These are phyloP conservation scores for Drosophila mauritiana DNA, from an alignment of 1,140 invertebrate species.

Conservation along the genomic window DNA sequence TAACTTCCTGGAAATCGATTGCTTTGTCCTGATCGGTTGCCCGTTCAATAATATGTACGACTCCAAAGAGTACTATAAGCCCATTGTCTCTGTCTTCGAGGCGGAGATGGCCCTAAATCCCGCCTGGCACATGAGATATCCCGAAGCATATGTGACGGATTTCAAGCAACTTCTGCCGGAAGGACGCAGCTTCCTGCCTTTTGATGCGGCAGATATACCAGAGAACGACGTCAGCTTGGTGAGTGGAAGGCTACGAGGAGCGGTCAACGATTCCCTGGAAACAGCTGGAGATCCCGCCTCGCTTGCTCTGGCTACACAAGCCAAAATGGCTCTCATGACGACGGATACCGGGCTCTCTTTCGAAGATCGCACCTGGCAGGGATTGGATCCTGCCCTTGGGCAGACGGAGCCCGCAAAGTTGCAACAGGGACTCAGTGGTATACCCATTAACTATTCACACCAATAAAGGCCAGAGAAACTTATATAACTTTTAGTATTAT, in stretches of 20 bases:
- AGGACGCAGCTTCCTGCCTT: constrained; percentile 85
- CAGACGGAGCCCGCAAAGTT: constrained; percentile 87
- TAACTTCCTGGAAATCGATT: constrained; percentile 93
- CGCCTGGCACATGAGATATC: constrained; percentile 86
- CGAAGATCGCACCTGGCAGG: constrained; percentile 89
- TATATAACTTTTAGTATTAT: constrained; percentile 54
- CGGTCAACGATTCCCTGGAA: constrained; percentile 32
- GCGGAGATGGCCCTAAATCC: constrained; percentile 94
- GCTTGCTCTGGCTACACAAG: constrained; percentile 84
- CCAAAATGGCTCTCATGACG: constrained; percentile 85
- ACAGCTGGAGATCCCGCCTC: constrained; percentile 62
- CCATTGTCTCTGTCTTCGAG: constrained; percentile 96
- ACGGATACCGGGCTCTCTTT: constrained; percentile 87
- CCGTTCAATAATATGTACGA: constrained; percentile 94
- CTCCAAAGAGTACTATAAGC: constrained; percentile 94
- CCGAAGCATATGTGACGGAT: constrained; percentile 89
- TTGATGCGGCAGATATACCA: constrained; percentile 85
- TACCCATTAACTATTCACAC: constrained; percentile 86
- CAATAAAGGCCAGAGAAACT: constrained; percentile 69
- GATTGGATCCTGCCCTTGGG: constrained; percentile 90
- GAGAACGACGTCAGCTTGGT: constrained; percentile 89
- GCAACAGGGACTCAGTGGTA: constrained; percentile 88
- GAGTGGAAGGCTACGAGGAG: constrained; percentile 87
- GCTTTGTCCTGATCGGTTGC: constrained; percentile 96
- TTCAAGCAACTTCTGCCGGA: constrained; percentile 91